Conservation (phyloP, 2,113 vertebrate genomes). For the Pygoscelis antarcticus region DNA sequence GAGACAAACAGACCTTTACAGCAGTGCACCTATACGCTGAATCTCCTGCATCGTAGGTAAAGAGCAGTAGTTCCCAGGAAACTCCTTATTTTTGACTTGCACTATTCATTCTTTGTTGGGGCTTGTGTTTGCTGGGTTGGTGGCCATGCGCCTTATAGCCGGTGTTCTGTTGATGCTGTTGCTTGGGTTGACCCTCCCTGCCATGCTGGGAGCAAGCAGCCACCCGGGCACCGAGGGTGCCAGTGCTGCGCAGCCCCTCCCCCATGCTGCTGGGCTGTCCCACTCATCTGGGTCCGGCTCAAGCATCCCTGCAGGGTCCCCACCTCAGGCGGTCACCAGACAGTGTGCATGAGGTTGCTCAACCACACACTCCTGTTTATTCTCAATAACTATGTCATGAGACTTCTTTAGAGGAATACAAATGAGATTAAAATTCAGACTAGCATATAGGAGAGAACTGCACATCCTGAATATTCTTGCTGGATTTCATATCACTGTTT, state of each 20-base stretch:
- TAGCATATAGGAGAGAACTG: background rate
- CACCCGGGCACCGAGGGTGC: background rate
- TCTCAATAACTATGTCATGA: background rate
- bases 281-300: fast-evolving
- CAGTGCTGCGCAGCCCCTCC: no score
- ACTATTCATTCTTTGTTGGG: no score
- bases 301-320: background rate
- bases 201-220: background rate
- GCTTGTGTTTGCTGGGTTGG: background rate
- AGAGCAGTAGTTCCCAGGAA: background rate
- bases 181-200: background rate
- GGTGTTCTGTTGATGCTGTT: background rate
- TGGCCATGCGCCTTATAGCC: background rate
- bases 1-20: background rate
- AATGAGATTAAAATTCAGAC: background rate
- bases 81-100: background rate
- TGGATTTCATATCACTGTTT: background rate
- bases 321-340: background rate
- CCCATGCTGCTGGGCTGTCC: background rate
- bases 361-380: background rate
- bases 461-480: background rate
- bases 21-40: background rate
- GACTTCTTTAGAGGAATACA: background rate
- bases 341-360: background rate
- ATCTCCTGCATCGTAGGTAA: background rate